Evolutionary conservation across 1,140 invertebrate genomes (phyloP), one percentile per base, ranked within the genome.

Genomic region (Aphis gossypii): DNA sequence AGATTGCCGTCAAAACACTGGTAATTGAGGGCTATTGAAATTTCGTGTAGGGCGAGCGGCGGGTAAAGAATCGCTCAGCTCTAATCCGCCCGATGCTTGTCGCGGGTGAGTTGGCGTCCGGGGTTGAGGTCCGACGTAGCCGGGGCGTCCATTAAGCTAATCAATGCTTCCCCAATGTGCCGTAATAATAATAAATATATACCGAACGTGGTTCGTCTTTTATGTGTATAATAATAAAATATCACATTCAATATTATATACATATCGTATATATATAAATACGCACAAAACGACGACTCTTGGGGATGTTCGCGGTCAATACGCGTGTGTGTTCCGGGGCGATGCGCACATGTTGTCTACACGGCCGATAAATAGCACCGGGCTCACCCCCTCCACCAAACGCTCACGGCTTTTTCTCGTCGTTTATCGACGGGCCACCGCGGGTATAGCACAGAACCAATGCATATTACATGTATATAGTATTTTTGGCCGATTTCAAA

Each of bases 221-320:
- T 88, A 51, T 51, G 14, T 5, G 20, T 35, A 87, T 41, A 44
- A 84, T 84, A 84, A 84, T 41, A 84, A 41, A 84, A 41, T 41
- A 84, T 84, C n/a, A 83, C 38, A 83, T 83, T 35, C n/a, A 41
- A 83, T 83, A 82, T 82, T 23, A 23, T 84, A 30, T 25, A 83
- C 48, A 18, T 30, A 82, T 41, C 38, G 38, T 41, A 35, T 82
- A 20, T 38, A 35, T 83, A 76, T 76, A 76, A 76, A 76, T 76
- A 76, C 60, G 30, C 30, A 18, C 60, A 76, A 76, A 76, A 76
- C 60, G 60, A 76, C 60, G 56, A 68, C 60, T 76, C 60, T 25
- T n/a, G 90, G 60, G 60, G 60, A 92, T 92, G 90, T 82, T 92
- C 90, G 90, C 90, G 90, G 90, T 92, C 90, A 82, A 92, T 92